Base-by-base conservation (phyloP, 1,140 invertebrate genomes). In the Drosophila malerkotliana region DNA sequence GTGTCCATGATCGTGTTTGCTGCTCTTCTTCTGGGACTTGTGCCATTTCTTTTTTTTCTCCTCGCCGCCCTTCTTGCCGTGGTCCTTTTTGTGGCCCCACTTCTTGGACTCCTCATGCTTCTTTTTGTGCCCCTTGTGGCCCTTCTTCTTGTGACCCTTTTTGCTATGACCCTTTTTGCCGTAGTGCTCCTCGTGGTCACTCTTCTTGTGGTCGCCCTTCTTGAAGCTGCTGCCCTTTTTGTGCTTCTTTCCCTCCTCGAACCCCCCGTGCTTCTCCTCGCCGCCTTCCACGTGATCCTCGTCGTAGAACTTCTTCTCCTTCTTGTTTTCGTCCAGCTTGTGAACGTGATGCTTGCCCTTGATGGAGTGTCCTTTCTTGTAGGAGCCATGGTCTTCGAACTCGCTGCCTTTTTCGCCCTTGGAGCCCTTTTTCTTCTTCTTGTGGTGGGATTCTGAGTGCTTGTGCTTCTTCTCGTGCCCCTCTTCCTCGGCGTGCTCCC, bases 221-320 rank as follows among this genome's bases (percentile, higher is more conserved):
- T 96, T 96, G 90, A 96, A 95, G 77, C 95, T 94, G 55, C 94
- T 93, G 3, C 95, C 95, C 63, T 94, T 94, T 66, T 96, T 95
- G 69, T 94, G 94, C 34, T 93, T 94, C 66, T 96, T 95, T 69
- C 94, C 94, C 24, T 95, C 94, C 71, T 96, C 94, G 88, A 94
- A 94, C 68, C 94, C 93, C 0, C 95, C 95, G 77, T 96, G 94
- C 63, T 94, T 94, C 83, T 94, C 92, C 77, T 96, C 95, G 63
- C 95, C 94, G 2, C 95, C 96, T 10, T 95, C 95, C 69, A 96
- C 96, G 87, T 96, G 95, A 90, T 94, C 94, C 88, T 97, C 96
- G 58, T 97, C 96, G 84, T 97, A 97, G 92, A 96, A 96, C 76
- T 96, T 96, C 84, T 97, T 96, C 75, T 97, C 95, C 90, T 96